Conservation (phyloP, 2,113 vertebrate species). For the Engraulis encrasicolus region DNA sequence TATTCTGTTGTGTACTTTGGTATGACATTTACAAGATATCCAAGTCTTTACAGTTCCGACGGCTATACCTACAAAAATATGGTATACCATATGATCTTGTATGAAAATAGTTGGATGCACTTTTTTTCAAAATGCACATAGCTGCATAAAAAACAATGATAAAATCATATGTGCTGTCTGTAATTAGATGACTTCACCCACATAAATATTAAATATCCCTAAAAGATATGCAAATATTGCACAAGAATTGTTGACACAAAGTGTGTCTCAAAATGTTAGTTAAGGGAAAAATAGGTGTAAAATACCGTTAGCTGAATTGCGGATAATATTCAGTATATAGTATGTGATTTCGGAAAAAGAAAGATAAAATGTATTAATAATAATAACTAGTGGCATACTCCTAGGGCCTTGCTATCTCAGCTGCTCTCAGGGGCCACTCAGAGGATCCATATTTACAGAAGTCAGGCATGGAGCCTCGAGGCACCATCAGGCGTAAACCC, state of each 20-base stretch:
- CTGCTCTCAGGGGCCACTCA: background rate
- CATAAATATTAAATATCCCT: constrained; percentile 77
- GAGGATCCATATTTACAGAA: background rate
- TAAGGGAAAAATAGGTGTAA: constrained; percentile 40
- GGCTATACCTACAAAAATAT: constrained; percentile 70
- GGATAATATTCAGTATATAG: constrained; percentile 45
- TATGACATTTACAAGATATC: constrained; percentile 59
- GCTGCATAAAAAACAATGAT: constrained; percentile 31
- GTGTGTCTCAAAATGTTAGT: constrained; percentile 32
- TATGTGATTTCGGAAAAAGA: constrained; percentile 26
- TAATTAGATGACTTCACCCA: constrained; percentile 28
- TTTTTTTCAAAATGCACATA: background rate
- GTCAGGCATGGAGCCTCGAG: background rate
- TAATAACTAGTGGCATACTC: constrained; percentile 42
- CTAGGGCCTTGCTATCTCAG: constrained; percentile 56
- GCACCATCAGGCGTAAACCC: background rate
- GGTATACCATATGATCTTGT: constrained; percentile 58
- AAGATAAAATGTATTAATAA: constrained; percentile 35
- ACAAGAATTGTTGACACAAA: constrained; percentile 58
- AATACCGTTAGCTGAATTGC: constrained; percentile 34
- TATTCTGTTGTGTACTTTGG: constrained; percentile 10
- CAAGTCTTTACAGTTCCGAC: constrained; percentile 30
- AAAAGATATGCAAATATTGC: constrained; percentile 77
- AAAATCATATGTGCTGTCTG: background rate
- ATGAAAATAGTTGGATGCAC: constrained; percentile 62